Percentiles rank a stretch among this genome's conserved stretches.
Evolutionary conservation across 2,797 vertebrate genomes (phyloP).

Genomic region (Gymnopithys bicolor): DNA sequence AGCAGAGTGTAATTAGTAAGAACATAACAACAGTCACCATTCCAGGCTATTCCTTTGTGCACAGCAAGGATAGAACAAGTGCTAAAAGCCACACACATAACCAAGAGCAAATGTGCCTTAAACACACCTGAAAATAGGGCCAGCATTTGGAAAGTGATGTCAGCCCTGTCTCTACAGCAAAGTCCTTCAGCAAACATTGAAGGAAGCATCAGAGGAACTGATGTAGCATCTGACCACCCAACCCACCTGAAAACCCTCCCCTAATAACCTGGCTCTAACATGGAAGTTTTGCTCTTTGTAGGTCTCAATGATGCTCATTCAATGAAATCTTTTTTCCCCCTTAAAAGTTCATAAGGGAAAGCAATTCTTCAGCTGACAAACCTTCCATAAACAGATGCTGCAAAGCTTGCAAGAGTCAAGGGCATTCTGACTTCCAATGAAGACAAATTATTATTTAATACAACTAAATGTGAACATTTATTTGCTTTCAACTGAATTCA

Average conservation of each 20-base stretch:
- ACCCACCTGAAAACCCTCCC: neutral
- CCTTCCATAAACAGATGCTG: neutral
- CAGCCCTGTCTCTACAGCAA: neutral
- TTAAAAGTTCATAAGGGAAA: neutral
- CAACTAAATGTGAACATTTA: neutral
- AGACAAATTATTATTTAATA: neutral
- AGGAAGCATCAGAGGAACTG: neutral
- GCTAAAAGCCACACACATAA: accelerated
- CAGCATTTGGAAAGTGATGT: neutral
- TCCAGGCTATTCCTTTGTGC: neutral
- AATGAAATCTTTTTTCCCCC: neutral
- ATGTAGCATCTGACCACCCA: neutral
- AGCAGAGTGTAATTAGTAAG: neutral
- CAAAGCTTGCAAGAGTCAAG: constrained; percentile 6
- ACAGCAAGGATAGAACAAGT: neutral
- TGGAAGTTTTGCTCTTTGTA: neutral
- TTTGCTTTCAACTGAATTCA: constrained; percentile 10
- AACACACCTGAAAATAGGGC: neutral
- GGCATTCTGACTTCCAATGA: neutral
- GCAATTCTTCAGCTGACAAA: neutral
- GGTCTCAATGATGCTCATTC: neutral
- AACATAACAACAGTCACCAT: accelerated
- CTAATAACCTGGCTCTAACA: neutral
- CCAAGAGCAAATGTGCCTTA: neutral
- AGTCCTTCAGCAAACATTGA: neutral